Evolutionary conservation across 92 coral and sea anemone species (phyloP).

Genomic region (Actinernus sp.): DNA sequence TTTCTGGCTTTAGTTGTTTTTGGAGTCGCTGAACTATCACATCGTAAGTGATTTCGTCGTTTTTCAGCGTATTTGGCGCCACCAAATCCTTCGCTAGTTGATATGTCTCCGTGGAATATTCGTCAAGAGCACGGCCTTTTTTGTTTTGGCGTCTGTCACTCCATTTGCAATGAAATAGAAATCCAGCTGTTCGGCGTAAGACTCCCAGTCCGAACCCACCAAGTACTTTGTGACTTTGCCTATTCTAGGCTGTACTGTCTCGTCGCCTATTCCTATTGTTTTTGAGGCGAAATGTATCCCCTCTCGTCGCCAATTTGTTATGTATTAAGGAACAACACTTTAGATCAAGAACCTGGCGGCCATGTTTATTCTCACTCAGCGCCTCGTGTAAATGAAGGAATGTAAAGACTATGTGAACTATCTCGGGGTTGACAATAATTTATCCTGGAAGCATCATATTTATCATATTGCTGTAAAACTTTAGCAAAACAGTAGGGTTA

Average conservation of each 20-base stretch:
- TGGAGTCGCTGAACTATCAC: slow-evolving; percentile 18
- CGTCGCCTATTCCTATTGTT: no score
- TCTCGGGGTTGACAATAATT: slow-evolving; percentile 8
- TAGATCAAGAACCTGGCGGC: no score
- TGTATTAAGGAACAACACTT: no score
- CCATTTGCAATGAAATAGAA: slow-evolving; percentile 55
- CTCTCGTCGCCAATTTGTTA: no score
- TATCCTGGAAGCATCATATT: slow-evolving; percentile 34
- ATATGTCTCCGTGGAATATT: slow-evolving; percentile 65
- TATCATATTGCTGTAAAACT: no score
- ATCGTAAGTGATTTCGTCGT: slow-evolving; percentile 3
- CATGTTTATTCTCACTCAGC: no score
- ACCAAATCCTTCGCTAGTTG: slow-evolving; percentile 31
- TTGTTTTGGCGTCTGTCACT: slow-evolving; percentile 21
- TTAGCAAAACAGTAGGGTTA: slow-evolving; percentile 48
- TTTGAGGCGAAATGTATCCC: no score
- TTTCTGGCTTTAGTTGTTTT: slow-evolving; percentile 47
- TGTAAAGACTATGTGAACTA: slow-evolving; percentile 17
- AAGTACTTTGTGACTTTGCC: slow-evolving; percentile 42
- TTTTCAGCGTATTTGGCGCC: slow-evolving; percentile 22
- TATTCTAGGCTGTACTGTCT: no score
- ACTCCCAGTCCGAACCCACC: slow-evolving; percentile 31
- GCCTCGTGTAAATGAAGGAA: no score
- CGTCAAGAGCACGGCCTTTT: slow-evolving; percentile 48
- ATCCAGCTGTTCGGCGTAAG: slow-evolving; percentile 55